A percentile compares a stretch with the other conserved stretches of the same genome.
Conservation (phyloP, 2,888 invertebrate genomes). For the Drosophila subquinaria region DNA sequence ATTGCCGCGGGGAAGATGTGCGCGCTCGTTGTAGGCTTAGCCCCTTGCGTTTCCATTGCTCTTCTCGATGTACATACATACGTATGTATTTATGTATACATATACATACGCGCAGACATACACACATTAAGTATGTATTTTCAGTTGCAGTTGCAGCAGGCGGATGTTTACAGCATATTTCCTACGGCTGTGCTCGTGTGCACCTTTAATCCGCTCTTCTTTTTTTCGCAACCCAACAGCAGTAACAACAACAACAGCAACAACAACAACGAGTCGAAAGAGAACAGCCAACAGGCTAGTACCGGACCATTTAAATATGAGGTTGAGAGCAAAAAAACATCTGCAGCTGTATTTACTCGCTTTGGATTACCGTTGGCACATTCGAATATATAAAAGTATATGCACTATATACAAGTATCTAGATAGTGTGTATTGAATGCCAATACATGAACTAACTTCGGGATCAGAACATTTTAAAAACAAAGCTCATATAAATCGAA, state of each 20-base stretch:
- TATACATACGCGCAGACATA: constrained; percentile 13
- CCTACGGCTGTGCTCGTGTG: constrained; percentile 77
- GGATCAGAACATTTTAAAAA: not conserved
- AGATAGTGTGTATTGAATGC: constrained; percentile 2
- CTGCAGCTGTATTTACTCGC: constrained; percentile 73
- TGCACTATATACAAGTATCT: constrained; percentile 8
- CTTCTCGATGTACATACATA: constrained; percentile 36
- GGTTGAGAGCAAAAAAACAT: constrained; percentile 65
- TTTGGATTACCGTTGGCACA: constrained; percentile 56
- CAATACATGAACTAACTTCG: constrained; percentile 4
- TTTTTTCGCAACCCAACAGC: constrained; percentile 53
- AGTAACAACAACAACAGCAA: constrained; percentile 28
- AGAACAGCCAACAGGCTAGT: constrained; percentile 63
- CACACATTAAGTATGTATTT: constrained; percentile 57
- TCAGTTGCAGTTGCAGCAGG: constrained; percentile 84
- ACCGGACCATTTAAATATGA: constrained; percentile 74
- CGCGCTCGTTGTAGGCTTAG: constrained; percentile 66
- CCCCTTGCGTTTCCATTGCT: constrained; percentile 43
- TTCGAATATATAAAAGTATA: constrained; percentile 6
- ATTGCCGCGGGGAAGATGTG: constrained; percentile 79
- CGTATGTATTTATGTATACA: constrained; percentile 23
- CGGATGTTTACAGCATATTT: constrained; percentile 83
- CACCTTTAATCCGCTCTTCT: constrained; percentile 82
- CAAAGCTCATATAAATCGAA: not conserved
- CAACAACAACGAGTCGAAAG: constrained; percentile 48